Base-by-base conservation (phyloP, 2,888 invertebrate genomes). In the Tetragnatha montana region DNA sequence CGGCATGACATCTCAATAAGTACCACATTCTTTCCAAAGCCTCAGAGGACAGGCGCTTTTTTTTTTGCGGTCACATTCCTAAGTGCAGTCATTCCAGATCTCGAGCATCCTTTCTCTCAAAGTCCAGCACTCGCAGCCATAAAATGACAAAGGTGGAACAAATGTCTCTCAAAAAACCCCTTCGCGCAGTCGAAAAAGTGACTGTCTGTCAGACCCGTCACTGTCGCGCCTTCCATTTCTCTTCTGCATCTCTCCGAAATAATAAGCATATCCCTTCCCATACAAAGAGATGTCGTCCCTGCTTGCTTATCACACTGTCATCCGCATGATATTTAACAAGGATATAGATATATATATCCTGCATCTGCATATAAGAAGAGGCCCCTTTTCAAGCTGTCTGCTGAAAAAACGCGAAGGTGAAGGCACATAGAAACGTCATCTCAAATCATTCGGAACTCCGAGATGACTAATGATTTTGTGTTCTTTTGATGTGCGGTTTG, bases 251-350 rank as follows among this genome's bases (percentile, higher is more conserved):
- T 70, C 76, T 81, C 83, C 76, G 71, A 89, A 80, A 89, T 89
- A 89, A 89, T 89, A 85, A 85, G 81, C 89, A 89, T 89, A 89
- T 85, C 85, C 69, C 80, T 88, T 73, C 49, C 80, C 75, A 75
- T 89, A 81, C 78, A 76, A 69, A 76, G 79, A 76, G 70, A 74
- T 68, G 70, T 81, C 81, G 85, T 81, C 81, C 19, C 75, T 60
- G n/a, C 75, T 85, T 85, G 85, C 81, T 85, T 85, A 85, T 89
- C 81, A 22, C 8, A 75, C 69, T 85, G 89, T 78, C 89, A 89
- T n/a, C 10, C 80, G 35, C 47, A 60, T 50, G 85, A 76, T 89
- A 85, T 76, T 85, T 89, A 85, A 85, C 89, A 85, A 83, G 85
- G 76, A 81, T 78, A 82, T 71, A 78, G 78, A 88, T 78, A 82